Conservation (phyloP, 2,797 vertebrate species). For the Bradypus variegatus region DNA sequence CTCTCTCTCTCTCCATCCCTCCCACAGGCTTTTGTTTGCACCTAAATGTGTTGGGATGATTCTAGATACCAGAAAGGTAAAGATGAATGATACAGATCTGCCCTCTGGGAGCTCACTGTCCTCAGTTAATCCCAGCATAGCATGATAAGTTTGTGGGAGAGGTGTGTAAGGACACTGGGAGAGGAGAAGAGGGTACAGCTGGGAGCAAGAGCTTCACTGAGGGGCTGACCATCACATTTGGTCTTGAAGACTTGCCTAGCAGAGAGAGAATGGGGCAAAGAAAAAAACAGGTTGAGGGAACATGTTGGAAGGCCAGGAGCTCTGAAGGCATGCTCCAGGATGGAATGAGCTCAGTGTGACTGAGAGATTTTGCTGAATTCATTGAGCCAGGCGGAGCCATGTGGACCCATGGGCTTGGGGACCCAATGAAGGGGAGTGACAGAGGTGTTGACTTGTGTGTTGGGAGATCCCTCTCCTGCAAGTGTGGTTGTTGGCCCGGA, state of each 20-base stretch:
- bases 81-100: neutral
- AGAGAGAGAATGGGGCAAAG: neutral
- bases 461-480: neutral
- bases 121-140: neutral
- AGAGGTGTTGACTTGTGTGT: neutral
- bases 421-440: neutral
- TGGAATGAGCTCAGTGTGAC: neutral
- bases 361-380: neutral
- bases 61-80: neutral
- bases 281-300: neutral
- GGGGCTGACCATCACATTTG: neutral
- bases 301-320: neutral
- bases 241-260: neutral
- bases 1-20: neutral
- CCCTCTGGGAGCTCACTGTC: neutral
- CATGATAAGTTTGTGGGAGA: neutral
- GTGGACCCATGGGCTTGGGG: neutral
- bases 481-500: neutral
- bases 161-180: neutral
- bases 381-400: neutral
- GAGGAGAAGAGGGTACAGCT: accelerated
- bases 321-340: neutral
- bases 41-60: neutral
- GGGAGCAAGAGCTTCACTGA: neutral
- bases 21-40: neutral